These are phyloP conservation scores for Eonycteris spelaea DNA, from an alignment of 2,113 vertebrate species.

Conservation along the genomic window DNA sequence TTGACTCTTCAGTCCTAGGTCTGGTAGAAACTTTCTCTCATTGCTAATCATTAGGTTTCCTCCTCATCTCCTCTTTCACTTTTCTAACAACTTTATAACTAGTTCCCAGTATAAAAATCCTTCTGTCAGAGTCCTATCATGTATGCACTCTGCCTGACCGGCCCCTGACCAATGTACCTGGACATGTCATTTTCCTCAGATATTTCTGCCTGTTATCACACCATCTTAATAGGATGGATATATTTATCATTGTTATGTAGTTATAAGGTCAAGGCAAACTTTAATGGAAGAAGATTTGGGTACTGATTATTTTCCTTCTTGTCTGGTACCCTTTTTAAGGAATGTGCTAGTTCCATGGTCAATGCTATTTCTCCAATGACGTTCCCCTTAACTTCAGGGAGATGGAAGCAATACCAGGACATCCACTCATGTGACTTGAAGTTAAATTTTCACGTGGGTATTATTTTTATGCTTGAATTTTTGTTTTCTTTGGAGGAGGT, in stretches of 20 bases:
- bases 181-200: background rate
- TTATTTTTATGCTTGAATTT: background rate
- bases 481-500: background rate
- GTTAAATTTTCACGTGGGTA: background rate
- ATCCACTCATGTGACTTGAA: background rate
- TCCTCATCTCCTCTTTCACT: background rate
- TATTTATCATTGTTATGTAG: background rate
- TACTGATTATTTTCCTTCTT: background rate
- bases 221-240: background rate
- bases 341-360: background rate
- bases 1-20: background rate
- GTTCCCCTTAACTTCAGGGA: background rate
- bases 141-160: background rate
- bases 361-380: too few species aligned
- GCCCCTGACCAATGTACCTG: fast-evolving
- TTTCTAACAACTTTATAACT: background rate
- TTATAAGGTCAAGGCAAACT: background rate
- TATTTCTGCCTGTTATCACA: background rate
- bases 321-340: background rate
- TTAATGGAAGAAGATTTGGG: background rate
- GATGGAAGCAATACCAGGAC: too few species aligned
- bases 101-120: background rate
- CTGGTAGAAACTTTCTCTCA: background rate
- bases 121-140: background rate
- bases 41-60: background rate